phyloP scores from a whole-genome alignment of 2,113 vertebrate genomes.

The Cacatua alba region DNA sequence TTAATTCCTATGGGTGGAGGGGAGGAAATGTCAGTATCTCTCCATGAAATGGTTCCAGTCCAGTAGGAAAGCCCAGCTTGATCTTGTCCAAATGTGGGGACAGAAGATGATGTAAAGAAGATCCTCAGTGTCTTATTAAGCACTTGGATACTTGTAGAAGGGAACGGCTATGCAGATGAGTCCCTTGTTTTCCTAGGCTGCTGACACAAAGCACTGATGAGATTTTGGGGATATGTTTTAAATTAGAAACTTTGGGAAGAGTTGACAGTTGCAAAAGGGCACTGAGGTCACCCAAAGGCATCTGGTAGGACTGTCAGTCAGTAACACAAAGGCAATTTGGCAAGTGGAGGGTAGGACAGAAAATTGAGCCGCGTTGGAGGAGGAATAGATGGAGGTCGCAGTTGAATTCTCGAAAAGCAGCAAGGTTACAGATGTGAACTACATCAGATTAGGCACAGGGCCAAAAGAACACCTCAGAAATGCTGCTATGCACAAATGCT shows the following conservation, averaged over 20 bases:
- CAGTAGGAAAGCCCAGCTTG: not conserved
- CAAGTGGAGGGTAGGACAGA: not conserved
- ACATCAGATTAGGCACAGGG: not conserved
- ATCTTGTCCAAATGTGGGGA: not conserved
- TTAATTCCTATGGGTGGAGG: not conserved
- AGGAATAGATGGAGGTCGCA: not conserved
- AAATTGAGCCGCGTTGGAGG: not conserved
- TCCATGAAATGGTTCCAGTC: not conserved
- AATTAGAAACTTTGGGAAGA: conserved; percentile 29
- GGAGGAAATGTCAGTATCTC: not conserved
- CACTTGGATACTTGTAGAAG: not conserved
- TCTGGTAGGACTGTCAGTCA: conserved; percentile 33
- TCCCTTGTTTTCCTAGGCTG: not conserved
- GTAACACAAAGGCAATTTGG: not conserved
- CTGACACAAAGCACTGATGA: conserved; percentile 24
- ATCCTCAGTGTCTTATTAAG: not conserved
- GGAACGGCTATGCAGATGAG: not conserved
- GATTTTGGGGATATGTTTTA: conserved; percentile 10
- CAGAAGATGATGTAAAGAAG: not conserved
- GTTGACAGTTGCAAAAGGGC: conserved; percentile 16
- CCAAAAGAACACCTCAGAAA: not conserved
- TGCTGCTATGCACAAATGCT: not conserved
- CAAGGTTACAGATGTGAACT: not conserved
- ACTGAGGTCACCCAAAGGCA: conserved; percentile 26
- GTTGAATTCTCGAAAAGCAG: not conserved